Evolutionary conservation across 2,888 invertebrate genomes (phyloP).

Genomic region (Catocala fraxini): DNA sequence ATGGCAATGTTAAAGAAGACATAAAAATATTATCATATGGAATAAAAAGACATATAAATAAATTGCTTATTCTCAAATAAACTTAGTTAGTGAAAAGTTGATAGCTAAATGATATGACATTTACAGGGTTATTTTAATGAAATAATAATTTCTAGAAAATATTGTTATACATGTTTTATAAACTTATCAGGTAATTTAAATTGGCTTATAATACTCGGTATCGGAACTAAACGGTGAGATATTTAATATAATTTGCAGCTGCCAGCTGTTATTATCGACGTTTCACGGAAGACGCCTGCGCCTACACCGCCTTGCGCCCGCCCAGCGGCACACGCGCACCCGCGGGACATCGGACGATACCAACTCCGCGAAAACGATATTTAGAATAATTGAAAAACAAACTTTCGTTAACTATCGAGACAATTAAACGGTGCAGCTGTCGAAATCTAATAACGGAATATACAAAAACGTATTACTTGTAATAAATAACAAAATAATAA

Average conservation of each 20-base stretch:
- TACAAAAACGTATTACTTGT: slow-evolving; percentile 77
- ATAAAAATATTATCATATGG: neutral
- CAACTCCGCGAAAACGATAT: slow-evolving; percentile 20
- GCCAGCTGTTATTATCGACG: slow-evolving; percentile 22
- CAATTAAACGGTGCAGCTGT: slow-evolving; percentile 82
- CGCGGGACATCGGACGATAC: slow-evolving; percentile 10
- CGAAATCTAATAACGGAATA: slow-evolving; percentile 74
- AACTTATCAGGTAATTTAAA: slow-evolving; percentile 14
- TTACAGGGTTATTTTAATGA: neutral
- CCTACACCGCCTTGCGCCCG: slow-evolving; percentile 23
- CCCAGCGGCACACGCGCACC: slow-evolving; percentile 23
- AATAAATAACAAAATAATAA: slow-evolving; percentile 83
- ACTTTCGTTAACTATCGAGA: slow-evolving; percentile 52
- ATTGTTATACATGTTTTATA: neutral
- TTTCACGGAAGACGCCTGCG: slow-evolving; percentile 19
- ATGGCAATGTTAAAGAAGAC: too few relatives aligned
- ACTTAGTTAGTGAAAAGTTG: neutral
- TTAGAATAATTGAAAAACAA: slow-evolving; percentile 26
- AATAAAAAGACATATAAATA: slow-evolving; percentile 4
- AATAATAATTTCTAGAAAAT: neutral
- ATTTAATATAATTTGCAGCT: slow-evolving; percentile 46
- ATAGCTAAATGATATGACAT: neutral
- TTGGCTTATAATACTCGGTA: slow-evolving; percentile 17
- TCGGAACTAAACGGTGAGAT: slow-evolving; percentile 28
- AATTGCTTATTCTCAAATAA: neutral